Evolutionary conservation across 2,797 vertebrate genomes (phyloP).

Genomic region (Schizothorax lantsangensis): DNA sequence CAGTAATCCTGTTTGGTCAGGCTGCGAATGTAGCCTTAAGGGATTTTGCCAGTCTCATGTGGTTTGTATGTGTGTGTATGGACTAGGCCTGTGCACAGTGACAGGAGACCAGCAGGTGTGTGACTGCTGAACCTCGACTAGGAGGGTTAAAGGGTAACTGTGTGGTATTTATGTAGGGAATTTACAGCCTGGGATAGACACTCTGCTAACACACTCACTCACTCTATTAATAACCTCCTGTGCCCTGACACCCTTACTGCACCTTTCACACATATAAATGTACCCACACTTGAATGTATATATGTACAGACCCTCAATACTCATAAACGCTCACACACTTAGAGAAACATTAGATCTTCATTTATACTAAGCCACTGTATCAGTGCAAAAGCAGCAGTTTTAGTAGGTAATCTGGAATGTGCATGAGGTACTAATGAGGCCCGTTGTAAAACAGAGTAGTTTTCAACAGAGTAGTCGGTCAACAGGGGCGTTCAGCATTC

Average conservation of each 20-base stretch:
- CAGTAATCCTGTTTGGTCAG: neutral
- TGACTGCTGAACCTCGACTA: slow-evolving; percentile 70
- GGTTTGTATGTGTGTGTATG: slow-evolving; percentile 33
- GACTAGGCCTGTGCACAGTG: slow-evolving; percentile 46
- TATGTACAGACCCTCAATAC: neutral
- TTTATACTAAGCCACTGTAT: slow-evolving; percentile 21
- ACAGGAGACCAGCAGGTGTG: slow-evolving; percentile 75
- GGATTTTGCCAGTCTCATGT: neutral
- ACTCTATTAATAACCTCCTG: slow-evolving; percentile 63
- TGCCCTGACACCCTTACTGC: slow-evolving; percentile 57
- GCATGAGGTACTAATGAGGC: slow-evolving; percentile 59
- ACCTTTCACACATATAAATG: slow-evolving; percentile 55
- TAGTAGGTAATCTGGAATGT: slow-evolving; percentile 52
- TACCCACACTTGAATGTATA: slow-evolving; percentile 29
- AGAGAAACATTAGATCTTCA: slow-evolving; percentile 11
- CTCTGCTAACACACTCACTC: slow-evolving; percentile 68
- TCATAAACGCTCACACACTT: slow-evolving; percentile 11
- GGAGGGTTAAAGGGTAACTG: slow-evolving; percentile 78
- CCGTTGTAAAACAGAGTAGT: slow-evolving; percentile 36
- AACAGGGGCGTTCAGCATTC: slow-evolving; percentile 45
- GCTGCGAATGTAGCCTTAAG: neutral
- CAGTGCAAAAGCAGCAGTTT: slow-evolving; percentile 41
- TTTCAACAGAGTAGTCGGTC: slow-evolving; percentile 59
- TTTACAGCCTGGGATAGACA: slow-evolving; percentile 73
- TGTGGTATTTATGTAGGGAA: slow-evolving; percentile 78